Evolutionary conservation across 2,113 vertebrate genomes (phyloP).

Genomic region (Cyanocitta stelleri): DNA sequence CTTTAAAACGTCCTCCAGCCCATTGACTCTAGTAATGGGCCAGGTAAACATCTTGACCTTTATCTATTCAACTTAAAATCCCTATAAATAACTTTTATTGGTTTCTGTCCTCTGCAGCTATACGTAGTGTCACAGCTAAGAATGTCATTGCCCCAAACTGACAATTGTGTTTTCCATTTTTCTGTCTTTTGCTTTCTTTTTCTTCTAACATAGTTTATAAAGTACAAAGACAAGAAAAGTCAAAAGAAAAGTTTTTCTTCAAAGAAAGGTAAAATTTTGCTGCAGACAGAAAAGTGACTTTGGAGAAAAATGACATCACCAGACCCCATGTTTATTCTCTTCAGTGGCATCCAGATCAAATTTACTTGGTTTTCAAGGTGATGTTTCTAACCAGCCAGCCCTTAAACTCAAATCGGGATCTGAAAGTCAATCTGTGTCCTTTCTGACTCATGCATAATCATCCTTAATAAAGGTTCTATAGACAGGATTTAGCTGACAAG

Average conservation of each 20-base stretch:
- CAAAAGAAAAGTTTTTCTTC: neutral
- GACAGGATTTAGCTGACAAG: constrained; percentile 41
- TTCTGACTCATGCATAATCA: constrained; percentile 46
- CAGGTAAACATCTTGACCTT: constrained; percentile 49
- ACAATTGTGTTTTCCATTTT: neutral
- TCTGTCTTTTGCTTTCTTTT: neutral
- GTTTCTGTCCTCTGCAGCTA: constrained; percentile 8
- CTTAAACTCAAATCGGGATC: constrained; percentile 28
- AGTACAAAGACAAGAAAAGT: neutral
- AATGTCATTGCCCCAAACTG: neutral
- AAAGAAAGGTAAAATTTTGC: neutral
- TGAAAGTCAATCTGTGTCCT: constrained; percentile 58
- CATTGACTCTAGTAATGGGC: neutral
- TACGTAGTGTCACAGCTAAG: neutral
- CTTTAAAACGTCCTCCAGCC: neutral
- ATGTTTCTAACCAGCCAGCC: constrained; percentile 34
- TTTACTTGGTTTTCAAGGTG: constrained; percentile 47
- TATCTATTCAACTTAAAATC: constrained; percentile 13
- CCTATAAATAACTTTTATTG: constrained; percentile 35
- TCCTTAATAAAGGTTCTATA: constrained; percentile 31
- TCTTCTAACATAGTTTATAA: neutral
- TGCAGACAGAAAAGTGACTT: constrained; percentile 11
- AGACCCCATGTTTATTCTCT: neutral
- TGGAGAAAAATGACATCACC: neutral
- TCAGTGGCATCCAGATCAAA: constrained; percentile 28